phyloP scores from a whole-genome alignment of 2,113 vertebrate genomes.

The Phalacrocorax pelagicus region DNA sequence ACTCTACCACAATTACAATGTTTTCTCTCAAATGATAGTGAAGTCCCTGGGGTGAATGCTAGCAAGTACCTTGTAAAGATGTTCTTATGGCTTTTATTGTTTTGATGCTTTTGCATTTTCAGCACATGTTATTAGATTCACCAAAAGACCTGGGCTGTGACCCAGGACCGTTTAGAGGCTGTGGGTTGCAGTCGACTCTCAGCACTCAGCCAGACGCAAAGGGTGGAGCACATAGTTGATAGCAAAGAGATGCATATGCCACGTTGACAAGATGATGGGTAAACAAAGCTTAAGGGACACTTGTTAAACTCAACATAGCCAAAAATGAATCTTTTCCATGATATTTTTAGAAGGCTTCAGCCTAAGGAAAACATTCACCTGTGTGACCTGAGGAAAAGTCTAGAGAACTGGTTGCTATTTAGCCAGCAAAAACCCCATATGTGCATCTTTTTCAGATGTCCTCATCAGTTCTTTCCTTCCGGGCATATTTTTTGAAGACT shows the following conservation, averaged over 20 bases:
- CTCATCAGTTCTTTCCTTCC: slow-evolving; percentile 45
- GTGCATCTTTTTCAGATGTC: slow-evolving; percentile 42
- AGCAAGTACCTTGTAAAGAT: slow-evolving; percentile 75
- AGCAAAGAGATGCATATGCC: slow-evolving; percentile 9
- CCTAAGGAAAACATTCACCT: slow-evolving; percentile 50
- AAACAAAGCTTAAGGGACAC: slow-evolving; percentile 20
- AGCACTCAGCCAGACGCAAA: background rate
- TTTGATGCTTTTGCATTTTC: slow-evolving; percentile 56
- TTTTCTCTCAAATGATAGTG: slow-evolving; percentile 72
- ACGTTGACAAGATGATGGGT: slow-evolving; percentile 62
- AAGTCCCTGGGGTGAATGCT: slow-evolving; percentile 64
- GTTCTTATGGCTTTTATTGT: slow-evolving; percentile 65
- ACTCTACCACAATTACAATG: slow-evolving; percentile 76
- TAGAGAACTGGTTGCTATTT: slow-evolving; percentile 45
- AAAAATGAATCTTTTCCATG: background rate
- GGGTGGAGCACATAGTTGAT: slow-evolving; percentile 21
- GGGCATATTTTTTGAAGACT: slow-evolving; percentile 50
- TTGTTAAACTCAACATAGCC: slow-evolving; percentile 13
- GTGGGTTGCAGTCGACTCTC: slow-evolving; percentile 1
- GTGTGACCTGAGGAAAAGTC: slow-evolving; percentile 40
- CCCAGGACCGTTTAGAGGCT: background rate
- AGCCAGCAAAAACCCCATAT: slow-evolving; percentile 35
- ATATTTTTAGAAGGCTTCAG: slow-evolving; percentile 50
- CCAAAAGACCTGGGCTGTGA: background rate
- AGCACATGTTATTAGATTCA: slow-evolving; percentile 10